A percentile compares a stretch with the other conserved stretches of the same genome.
Conservation (phyloP, 2,113 vertebrate species). For the Alethe diademata region DNA sequence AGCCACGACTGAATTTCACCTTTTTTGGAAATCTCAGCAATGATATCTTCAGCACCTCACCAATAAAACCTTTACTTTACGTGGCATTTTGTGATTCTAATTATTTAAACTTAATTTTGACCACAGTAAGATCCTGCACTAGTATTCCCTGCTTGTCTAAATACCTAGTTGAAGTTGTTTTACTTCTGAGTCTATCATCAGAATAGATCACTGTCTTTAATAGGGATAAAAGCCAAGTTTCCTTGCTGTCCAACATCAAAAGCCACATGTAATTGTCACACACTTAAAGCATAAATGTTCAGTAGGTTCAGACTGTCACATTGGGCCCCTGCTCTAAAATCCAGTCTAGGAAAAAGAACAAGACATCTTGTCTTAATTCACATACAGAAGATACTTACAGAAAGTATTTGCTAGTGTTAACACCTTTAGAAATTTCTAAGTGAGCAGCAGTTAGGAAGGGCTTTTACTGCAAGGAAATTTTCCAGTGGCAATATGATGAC, state of each 20-base stretch:
- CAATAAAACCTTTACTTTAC: constrained; percentile 7
- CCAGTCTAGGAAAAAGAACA: not conserved
- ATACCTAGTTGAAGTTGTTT: not conserved
- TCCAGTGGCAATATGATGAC: not conserved
- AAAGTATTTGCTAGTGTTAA: not conserved
- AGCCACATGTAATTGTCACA: not conserved
- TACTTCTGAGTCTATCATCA: constrained; percentile 1
- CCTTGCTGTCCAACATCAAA: not conserved
- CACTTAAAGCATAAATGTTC: not conserved
- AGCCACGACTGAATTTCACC: not conserved
- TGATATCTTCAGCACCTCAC: not conserved
- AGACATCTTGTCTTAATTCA: not conserved
- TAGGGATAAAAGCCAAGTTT: not conserved
- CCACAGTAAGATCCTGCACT: not conserved
- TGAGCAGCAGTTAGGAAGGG: not conserved
- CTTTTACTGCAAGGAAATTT: not conserved
- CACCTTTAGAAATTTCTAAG: not conserved
- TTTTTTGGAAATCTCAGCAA: constrained; percentile 38
- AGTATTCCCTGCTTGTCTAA: constrained; percentile 2
- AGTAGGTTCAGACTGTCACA: not conserved
- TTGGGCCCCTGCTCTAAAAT: not conserved
- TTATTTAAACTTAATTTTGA: constrained; percentile 22
- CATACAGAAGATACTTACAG: not conserved
- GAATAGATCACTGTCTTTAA: not conserved
- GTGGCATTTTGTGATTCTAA: not conserved